A percentile compares a stretch with the other conserved stretches of the same genome.
Evolutionary conservation across 2,113 vertebrate species (phyloP).

Genomic region (Rhombomys opimus): DNA sequence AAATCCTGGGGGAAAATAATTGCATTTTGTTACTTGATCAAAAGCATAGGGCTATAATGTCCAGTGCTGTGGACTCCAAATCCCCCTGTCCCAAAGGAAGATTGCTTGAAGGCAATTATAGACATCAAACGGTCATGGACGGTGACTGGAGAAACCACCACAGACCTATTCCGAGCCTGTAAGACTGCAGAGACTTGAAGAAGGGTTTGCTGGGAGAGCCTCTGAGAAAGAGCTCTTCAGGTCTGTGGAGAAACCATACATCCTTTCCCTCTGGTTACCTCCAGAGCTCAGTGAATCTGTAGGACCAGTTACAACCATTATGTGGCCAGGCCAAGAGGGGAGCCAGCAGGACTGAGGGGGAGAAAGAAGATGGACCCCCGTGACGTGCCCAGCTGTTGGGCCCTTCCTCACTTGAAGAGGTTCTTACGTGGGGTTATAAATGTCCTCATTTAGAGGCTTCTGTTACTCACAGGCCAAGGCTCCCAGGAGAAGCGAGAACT

Average conservation of each 20-base stretch:
- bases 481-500: slow-evolving; percentile 14
- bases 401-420: not conserved
- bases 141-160: not conserved
- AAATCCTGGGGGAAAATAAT: not conserved
- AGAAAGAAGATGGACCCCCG: not conserved
- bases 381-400: not conserved
- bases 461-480: not conserved
- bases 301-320: not conserved
- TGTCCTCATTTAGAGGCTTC: not conserved
- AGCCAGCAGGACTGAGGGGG: not conserved
- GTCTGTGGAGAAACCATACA: not conserved
- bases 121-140: not conserved
- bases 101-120: not conserved
- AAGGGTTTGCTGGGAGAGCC: not conserved
- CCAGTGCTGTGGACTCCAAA: not conserved
- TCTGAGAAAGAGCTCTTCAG: not conserved
- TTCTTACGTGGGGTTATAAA: not conserved
- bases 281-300: not conserved
- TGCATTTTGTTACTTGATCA: not conserved
- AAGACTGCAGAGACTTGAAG: not conserved
- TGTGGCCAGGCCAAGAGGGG: not conserved
- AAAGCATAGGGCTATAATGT: not conserved
- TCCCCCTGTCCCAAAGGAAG: not conserved
- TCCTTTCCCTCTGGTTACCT: not conserved
- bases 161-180: not conserved